Evolutionary conservation across 2,797 vertebrate genomes (phyloP).

Genomic region (Molossus alvarezi): DNA sequence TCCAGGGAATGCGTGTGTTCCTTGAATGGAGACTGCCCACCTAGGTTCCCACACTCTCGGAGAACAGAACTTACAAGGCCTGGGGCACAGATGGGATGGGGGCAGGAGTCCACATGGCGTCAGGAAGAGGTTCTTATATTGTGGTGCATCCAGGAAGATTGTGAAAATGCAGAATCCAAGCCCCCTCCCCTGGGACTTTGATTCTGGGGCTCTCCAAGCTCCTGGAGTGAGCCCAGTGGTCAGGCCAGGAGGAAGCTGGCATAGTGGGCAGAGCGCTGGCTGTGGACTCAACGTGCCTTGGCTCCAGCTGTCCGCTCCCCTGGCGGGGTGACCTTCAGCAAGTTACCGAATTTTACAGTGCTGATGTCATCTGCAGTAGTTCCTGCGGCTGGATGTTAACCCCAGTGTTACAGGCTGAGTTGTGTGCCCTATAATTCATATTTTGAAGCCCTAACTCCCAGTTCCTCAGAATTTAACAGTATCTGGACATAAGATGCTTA

Average conservation of each 20-base stretch:
- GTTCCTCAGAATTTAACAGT: background rate
- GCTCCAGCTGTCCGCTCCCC: background rate
- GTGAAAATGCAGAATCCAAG: background rate
- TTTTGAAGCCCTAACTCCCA: background rate
- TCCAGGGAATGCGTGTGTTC: accelerated
- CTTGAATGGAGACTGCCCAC: background rate
- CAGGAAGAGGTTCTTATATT: background rate
- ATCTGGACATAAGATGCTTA: background rate
- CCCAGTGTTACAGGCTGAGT: background rate
- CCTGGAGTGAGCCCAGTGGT: background rate
- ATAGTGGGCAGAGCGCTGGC: background rate
- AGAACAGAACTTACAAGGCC: background rate
- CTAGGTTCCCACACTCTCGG: accelerated
- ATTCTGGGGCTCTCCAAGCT: background rate
- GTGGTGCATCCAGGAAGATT: background rate
- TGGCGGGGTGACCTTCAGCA: background rate
- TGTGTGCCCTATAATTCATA: background rate
- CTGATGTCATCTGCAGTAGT: background rate
- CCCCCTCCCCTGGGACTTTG: background rate
- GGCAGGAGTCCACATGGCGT: background rate
- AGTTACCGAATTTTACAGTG: background rate
- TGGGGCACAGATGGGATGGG: background rate
- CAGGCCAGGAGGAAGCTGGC: background rate
- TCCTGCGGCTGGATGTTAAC: background rate
- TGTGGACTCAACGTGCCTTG: too few relatives aligned